Conservation (phyloP, 2,797 vertebrate species). For the Crocidura indochinensis region DNA sequence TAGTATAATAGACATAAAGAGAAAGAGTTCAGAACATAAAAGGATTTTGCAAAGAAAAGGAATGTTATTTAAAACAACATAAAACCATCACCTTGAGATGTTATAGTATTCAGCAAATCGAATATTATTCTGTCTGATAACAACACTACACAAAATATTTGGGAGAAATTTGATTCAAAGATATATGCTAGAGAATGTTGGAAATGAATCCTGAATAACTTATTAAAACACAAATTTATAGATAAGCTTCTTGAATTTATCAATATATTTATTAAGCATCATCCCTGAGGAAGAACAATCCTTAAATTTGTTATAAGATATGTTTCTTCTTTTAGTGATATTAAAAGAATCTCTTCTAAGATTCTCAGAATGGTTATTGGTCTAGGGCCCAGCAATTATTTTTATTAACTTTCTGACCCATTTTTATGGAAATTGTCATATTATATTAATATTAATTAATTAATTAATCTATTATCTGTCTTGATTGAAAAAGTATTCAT, state of each 20-base stretch:
- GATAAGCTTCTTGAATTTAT: slow-evolving; percentile 40
- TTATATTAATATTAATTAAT: neutral
- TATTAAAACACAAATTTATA: neutral
- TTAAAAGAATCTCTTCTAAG: slow-evolving; percentile 2
- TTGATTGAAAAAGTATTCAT: slow-evolving; percentile 23
- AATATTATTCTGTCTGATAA: neutral
- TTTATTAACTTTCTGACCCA: neutral
- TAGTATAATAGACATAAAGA: slow-evolving; percentile 11
- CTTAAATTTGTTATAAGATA: neutral
- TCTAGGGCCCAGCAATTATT: neutral
- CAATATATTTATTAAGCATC: neutral
- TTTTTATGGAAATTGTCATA: slow-evolving; percentile 34
- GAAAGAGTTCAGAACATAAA: neutral
- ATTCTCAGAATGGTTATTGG: neutral
- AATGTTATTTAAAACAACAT: slow-evolving; percentile 53
- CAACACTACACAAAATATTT: neutral
- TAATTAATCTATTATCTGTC: neutral
- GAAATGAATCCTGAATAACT: slow-evolving; percentile 28
- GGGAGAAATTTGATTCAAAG: neutral
- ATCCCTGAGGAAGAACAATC: neutral
- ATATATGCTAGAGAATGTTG: slow-evolving; percentile 11
- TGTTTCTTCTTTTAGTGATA: neutral
- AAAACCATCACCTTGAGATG: neutral
- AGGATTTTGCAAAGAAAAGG: slow-evolving; percentile 38
- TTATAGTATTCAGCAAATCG: neutral